Evolutionary conservation across 2,888 invertebrate genomes (phyloP).

Genomic region (Coelopa pilipes): DNA sequence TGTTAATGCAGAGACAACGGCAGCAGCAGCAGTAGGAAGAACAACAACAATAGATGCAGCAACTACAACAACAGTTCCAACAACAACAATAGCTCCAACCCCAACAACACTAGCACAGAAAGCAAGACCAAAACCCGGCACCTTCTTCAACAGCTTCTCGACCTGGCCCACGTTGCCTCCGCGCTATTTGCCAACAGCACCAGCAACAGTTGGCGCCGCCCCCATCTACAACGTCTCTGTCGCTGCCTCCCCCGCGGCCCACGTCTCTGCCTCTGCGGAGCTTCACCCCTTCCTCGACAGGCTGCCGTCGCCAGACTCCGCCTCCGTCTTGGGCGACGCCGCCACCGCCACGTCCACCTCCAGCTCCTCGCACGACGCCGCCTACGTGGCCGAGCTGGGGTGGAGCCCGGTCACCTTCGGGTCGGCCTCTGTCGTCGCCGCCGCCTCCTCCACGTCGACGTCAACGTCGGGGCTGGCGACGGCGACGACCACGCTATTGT

Average conservation of each 20-base stretch:
- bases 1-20: neutral
- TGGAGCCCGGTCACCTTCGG: too few species aligned
- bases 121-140: neutral
- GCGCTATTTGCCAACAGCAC: slow-evolving; percentile 22
- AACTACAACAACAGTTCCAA: slow-evolving; percentile 26
- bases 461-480: slow-evolving; percentile 79
- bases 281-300: neutral
- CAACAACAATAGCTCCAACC: too few species aligned
- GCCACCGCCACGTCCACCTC: too few species aligned
- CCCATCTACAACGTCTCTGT: neutral
- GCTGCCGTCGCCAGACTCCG: too few species aligned
- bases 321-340: too few species aligned
- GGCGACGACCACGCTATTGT: slow-evolving; percentile 33
- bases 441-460: neutral
- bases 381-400: too few species aligned
- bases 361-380: too few species aligned
- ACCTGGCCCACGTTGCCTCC: neutral
- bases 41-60: neutral
- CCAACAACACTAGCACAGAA: neutral
- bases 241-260: neutral
- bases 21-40: neutral
- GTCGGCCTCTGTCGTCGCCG: neutral
- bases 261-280: neutral
- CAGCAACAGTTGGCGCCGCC: neutral
- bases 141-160: neutral